Conservation (phyloP, 2,113 vertebrate genomes). For the Origma solitaria region DNA sequence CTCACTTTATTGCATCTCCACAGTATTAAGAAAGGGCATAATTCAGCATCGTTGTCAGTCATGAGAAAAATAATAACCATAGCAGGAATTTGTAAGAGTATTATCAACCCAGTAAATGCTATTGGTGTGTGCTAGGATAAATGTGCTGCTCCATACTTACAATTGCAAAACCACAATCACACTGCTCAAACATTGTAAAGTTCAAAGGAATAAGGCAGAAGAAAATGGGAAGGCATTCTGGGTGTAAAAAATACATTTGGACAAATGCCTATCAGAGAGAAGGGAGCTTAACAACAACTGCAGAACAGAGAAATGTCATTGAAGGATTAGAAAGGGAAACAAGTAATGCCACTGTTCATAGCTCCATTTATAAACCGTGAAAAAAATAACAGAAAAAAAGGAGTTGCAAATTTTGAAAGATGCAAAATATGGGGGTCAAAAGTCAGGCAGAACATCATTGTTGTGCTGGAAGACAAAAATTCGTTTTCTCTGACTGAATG, state of each 20-base stretch:
- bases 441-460: neutral
- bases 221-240: neutral
- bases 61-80: slow-evolving; percentile 27
- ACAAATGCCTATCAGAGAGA: neutral
- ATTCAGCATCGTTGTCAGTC: neutral
- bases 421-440: neutral
- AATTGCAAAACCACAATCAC: neutral
- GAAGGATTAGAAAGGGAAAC: neutral
- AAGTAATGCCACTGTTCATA: neutral
- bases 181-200: neutral
- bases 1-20: neutral
- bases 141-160: neutral
- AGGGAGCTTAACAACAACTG: neutral
- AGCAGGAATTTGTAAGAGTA: neutral
- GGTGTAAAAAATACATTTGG: neutral
- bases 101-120: slow-evolving; percentile 1
- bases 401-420: neutral
- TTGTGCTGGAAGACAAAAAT: neutral
- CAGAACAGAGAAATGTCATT: neutral
- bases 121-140: neutral
- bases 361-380: neutral
- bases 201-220: neutral
- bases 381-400: neutral
- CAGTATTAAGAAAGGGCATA: neutral
- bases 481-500: neutral